Base-by-base conservation (phyloP, 2,888 invertebrate species). In the Erynnis tages region DNA sequence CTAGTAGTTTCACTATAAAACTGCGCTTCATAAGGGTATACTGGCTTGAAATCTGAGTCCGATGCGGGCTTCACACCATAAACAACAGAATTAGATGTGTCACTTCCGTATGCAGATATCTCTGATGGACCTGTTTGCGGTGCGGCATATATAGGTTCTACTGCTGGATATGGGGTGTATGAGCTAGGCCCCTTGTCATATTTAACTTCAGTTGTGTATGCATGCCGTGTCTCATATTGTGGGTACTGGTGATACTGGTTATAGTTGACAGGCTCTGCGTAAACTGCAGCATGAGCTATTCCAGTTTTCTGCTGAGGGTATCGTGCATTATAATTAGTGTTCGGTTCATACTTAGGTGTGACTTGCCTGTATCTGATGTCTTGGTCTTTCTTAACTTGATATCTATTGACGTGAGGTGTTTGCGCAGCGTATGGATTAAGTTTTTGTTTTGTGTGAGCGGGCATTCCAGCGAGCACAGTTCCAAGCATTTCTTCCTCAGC, bases 401-500 rank as follows among this genome's bases (percentile, higher is more conserved):
- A 88, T 59, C 86, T 73, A 35, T 81, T 82, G 2, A 78, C 61
- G 53, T 85, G 73, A 35, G 80, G 69, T 48, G 84, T 85, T 76
- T 90, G 90, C 16, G 75, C 82, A 35, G 82, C 81, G 55, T 90
- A 87, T 3, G 90, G 88, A 32, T 90, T 90, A 0, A 89, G 64
- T 57, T 90, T 74, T 58, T 87, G 76, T 61, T 90, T 76, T 5
- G 90, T 72, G 46, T 91, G 86, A 16, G 83, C 78, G 6, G 91
- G 92, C 92, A 93, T 93, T 16, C 94, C 94, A 45, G 94, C 93
- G 46, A 94, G 86, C 0, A 94, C 93, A 66, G 94, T 94, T 8
- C 94, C 93, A 21, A 95, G 90, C 67, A 94, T 93, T 71, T 94
- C 94, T 77, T 95, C 95, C 75, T 95, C 95, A 6, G 92, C 92